Evolutionary conservation across 2,797 vertebrate species (phyloP).

Genomic region (Varecia variegata): DNA sequence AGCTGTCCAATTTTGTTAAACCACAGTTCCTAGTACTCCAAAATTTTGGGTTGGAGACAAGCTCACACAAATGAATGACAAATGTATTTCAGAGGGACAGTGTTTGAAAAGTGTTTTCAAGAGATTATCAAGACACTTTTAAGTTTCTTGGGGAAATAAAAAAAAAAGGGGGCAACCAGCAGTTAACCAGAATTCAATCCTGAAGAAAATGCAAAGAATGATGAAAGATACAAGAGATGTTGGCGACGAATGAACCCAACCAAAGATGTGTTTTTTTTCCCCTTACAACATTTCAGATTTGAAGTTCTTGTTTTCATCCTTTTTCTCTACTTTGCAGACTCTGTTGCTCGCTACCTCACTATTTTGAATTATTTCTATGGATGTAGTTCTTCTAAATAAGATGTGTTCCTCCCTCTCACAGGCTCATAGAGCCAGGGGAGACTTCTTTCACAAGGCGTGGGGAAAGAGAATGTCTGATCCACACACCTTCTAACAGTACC

Average conservation of each 20-base stretch:
- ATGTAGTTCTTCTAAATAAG: not conserved
- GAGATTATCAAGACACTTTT: not conserved
- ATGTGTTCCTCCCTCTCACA: not conserved
- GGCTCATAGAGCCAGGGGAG: not conserved
- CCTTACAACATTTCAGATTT: not conserved
- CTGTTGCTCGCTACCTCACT: not conserved
- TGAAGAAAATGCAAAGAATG: constrained; percentile 23
- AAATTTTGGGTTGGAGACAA: not conserved
- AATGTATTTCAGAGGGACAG: not conserved
- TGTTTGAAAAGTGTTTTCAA: not conserved
- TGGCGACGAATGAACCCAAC: not conserved
- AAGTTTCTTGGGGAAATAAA: not conserved
- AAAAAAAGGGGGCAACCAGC: not conserved
- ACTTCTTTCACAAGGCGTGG: not conserved
- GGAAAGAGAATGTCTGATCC: not conserved
- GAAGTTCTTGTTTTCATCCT: not conserved
- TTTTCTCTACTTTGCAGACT: not conserved
- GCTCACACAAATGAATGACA: not conserved
- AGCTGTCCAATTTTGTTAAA: constrained; percentile 30
- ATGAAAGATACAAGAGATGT: not conserved
- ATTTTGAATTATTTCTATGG: constrained; percentile 13
- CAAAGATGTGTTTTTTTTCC: not conserved
- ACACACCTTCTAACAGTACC: not conserved
- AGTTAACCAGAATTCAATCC: constrained; percentile 18
- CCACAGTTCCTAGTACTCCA: not conserved